phyloP scores from a whole-genome alignment of 2,113 vertebrate species.

The Dicerorhinus sumatrensis region DNA sequence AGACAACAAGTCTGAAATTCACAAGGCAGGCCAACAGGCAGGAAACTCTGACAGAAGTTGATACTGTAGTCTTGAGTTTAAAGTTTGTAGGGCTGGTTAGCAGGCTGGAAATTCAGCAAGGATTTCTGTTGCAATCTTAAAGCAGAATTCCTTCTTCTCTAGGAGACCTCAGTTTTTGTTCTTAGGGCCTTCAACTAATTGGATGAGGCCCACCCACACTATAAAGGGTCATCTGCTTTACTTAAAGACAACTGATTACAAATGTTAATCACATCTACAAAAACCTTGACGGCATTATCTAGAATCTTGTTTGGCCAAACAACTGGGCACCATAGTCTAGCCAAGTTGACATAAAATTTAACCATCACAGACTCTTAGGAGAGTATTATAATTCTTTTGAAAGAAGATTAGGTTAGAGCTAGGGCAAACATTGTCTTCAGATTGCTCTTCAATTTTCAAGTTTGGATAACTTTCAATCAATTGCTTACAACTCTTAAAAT shows the following conservation, averaged over 20 bases:
- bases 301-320: neutral
- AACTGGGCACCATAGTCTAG: neutral
- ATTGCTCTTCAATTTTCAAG: neutral
- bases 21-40: neutral
- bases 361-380: neutral
- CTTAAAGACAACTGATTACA: neutral
- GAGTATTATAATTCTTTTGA: neutral
- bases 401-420: neutral
- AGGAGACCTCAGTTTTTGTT: neutral
- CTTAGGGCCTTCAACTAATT: neutral
- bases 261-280: neutral
- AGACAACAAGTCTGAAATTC: neutral
- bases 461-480: neutral
- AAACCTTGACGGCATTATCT: neutral
- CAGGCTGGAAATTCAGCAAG: neutral
- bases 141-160: neutral
- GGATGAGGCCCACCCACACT: neutral
- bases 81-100: neutral
- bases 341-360: neutral
- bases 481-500: neutral
- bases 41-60: neutral
- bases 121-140: neutral
- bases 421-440: neutral
- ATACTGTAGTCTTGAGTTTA: neutral
- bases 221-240: neutral